Conservation (phyloP, 2,113 vertebrate species). For the Syngnathus floridae region DNA sequence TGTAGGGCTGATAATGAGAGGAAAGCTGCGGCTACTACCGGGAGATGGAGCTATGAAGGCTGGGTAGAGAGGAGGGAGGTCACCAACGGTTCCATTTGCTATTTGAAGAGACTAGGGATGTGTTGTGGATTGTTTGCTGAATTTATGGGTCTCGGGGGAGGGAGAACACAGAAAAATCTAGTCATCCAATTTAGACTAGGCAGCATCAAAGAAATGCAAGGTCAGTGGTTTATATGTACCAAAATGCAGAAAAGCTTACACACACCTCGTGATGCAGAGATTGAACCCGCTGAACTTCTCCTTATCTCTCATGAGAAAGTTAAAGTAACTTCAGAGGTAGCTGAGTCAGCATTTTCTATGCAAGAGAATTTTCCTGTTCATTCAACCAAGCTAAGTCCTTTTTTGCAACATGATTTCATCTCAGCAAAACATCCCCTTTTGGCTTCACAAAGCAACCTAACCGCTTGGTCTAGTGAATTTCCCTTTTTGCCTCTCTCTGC, state of each 20-base stretch:
- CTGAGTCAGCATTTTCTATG: constrained; percentile 51
- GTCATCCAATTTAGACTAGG: constrained; percentile 31
- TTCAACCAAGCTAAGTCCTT: background rate
- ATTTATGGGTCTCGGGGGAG: constrained; percentile 45
- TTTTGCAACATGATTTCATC: constrained; percentile 13
- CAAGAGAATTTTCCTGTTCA: constrained; percentile 25
- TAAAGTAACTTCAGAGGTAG: constrained; percentile 21
- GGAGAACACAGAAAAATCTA: constrained; percentile 37
- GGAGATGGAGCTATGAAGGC: constrained; percentile 24
- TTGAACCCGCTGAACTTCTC: background rate
- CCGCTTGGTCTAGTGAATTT: constrained; percentile 25
- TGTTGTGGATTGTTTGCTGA: constrained; percentile 42
- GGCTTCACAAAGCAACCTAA: constrained; percentile 39
- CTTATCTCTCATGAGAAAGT: constrained; percentile 14
- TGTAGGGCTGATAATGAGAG: constrained; percentile 34
- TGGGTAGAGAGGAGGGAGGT: constrained; percentile 16
- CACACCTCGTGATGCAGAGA: constrained; percentile 8
- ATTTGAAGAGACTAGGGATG: constrained; percentile 27
- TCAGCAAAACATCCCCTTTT: constrained; percentile 6
- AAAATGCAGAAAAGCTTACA: constrained; percentile 26
- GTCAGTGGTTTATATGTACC: constrained; percentile 13
- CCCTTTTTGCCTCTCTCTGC: constrained; percentile 1
- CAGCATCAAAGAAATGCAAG: constrained; percentile 7
- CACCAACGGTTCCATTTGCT: constrained; percentile 23
- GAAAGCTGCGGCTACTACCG: constrained; percentile 26